A percentile compares a stretch with the other conserved stretches of the same genome.
These are phyloP conservation scores for Dasypus novemcinctus DNA, from an alignment of 2,113 vertebrate species.

Conservation along the genomic window DNA sequence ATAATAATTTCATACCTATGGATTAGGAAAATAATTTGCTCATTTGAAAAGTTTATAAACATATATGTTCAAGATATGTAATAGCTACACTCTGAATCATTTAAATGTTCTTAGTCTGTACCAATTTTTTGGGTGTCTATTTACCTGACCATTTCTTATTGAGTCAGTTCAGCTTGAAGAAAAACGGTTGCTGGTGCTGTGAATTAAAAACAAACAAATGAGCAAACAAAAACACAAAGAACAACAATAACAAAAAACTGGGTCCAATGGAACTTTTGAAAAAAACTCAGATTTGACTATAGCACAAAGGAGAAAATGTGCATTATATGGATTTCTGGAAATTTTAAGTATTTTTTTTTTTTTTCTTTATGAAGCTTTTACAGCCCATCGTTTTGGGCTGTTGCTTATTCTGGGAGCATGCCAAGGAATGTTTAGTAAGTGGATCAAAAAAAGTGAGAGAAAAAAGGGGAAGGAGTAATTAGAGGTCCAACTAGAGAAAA, in stretches of 20 bases:
- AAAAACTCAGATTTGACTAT: background rate
- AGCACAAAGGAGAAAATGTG: background rate
- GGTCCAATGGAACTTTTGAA: background rate
- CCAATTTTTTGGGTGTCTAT: background rate
- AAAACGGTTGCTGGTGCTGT: background rate
- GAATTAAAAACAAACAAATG: background rate
- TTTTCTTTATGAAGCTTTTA: background rate
- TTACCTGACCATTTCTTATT: background rate
- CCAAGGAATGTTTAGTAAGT: background rate
- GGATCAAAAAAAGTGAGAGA: background rate
- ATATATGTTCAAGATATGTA: constrained; percentile 33
- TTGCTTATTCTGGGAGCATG: background rate
- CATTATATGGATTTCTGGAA: background rate
- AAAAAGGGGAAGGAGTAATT: no score
- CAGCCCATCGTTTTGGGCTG: background rate
- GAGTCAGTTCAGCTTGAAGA: background rate
- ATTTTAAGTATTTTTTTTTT: background rate
- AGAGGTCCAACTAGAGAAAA: background rate
- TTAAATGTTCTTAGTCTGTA: constrained; percentile 11
- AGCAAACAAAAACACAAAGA: no score
- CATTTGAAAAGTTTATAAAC: constrained; percentile 54
- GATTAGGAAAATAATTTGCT: constrained; percentile 67
- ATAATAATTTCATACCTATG: constrained; percentile 72
- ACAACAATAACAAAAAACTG: background rate
- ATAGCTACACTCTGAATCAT: constrained; percentile 20